Percentiles rank a stretch among this genome's conserved stretches.
Evolutionary conservation across 2,888 invertebrate genomes (phyloP).

Genomic region (Calameuta pallipes): DNA sequence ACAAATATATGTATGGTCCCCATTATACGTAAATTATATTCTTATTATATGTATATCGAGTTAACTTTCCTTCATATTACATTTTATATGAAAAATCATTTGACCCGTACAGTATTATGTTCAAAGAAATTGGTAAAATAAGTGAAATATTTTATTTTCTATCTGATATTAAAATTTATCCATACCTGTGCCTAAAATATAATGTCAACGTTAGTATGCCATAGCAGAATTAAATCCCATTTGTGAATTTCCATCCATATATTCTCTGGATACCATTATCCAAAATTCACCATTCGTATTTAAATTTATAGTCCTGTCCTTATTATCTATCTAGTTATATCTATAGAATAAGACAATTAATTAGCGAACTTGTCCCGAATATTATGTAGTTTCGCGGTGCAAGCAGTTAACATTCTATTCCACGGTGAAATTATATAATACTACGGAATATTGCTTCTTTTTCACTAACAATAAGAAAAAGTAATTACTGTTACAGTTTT

Average conservation of each 20-base stretch:
- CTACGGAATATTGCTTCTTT: not conserved
- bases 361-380: not conserved
- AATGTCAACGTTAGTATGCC: not conserved
- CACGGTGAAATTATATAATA: no score
- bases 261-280: not conserved
- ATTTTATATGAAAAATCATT: not conserved
- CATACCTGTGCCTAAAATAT: not conserved
- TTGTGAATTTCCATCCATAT: not conserved
- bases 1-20: not conserved
- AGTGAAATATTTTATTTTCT: not conserved
- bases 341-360: not conserved
- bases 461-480: not conserved
- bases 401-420: not conserved
- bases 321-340: not conserved
- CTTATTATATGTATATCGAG: not conserved
- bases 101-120: not conserved
- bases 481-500: not conserved
- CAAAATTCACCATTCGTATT: not conserved
- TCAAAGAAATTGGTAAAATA: not conserved
- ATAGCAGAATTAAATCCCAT: not conserved
- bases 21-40: not conserved
- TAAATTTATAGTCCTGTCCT: not conserved
- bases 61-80: not conserved
- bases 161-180: not conserved
- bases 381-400: not conserved